Conservation (phyloP, 1,140 invertebrate species). For the Drosophila ogumai region DNA sequence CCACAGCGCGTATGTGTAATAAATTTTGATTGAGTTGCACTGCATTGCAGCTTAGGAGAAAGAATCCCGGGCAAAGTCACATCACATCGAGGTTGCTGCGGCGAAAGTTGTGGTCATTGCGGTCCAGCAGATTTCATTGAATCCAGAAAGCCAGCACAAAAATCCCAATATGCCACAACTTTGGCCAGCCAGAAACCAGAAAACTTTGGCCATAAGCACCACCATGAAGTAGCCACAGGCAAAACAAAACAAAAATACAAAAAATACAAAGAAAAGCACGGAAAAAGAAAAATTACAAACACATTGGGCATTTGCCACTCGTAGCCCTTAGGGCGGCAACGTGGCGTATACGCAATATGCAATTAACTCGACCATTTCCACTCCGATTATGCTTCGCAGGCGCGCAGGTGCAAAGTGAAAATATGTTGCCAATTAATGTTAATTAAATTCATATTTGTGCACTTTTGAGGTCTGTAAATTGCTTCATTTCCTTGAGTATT, state of each 20-base stretch:
- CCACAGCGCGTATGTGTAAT: slow-evolving; percentile 75
- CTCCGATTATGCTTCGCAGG: slow-evolving; percentile 26
- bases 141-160: slow-evolving; percentile 45
- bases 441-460: slow-evolving; percentile 81
- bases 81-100: slow-evolving; percentile 55
- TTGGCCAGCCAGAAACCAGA: slow-evolving; percentile 40
- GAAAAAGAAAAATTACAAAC: slow-evolving; percentile 18
- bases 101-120: slow-evolving; percentile 54
- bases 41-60: slow-evolving; percentile 62
- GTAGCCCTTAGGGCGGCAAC: slow-evolving; percentile 19
- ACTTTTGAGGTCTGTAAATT: slow-evolving; percentile 20
- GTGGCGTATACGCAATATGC: slow-evolving; percentile 70
- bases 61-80: slow-evolving; percentile 23
- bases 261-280: slow-evolving; percentile 10
- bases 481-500: slow-evolving; percentile 18
- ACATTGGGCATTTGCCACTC: slow-evolving; percentile 32
- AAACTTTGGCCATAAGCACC: slow-evolving; percentile 75
- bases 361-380: slow-evolving; percentile 72
- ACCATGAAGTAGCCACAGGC: slow-evolving; percentile 39
- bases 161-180: slow-evolving; percentile 58
- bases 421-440: slow-evolving; percentile 75
- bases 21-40: slow-evolving; percentile 78
- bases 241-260: slow-evolving; percentile 33
- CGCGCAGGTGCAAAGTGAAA: slow-evolving; percentile 68
- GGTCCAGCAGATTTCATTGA: slow-evolving; percentile 68